Evolutionary conservation across 2,797 vertebrate species (phyloP).

Genomic region (Miichthys miiuy): DNA sequence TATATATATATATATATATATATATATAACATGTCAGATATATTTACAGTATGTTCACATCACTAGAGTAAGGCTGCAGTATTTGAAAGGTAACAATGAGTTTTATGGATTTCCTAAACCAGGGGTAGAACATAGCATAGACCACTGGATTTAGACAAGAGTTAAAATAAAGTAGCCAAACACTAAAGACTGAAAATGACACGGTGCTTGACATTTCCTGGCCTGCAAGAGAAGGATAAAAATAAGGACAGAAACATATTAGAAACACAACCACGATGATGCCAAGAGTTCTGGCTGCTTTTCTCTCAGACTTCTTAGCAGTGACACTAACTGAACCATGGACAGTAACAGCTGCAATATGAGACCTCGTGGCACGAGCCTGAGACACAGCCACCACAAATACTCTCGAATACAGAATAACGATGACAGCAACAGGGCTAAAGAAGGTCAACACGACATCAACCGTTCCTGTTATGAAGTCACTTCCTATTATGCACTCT

Average conservation of each 20-base stretch:
- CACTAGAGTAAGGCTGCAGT: slow-evolving; percentile 36
- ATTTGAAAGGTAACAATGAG: slow-evolving; percentile 45
- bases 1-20: no score
- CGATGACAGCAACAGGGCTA: slow-evolving; percentile 41
- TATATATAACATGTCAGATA: no score
- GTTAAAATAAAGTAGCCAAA: slow-evolving; percentile 7
- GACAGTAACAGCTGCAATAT: neutral
- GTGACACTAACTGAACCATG: neutral
- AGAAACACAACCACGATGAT: slow-evolving; percentile 62
- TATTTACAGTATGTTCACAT: slow-evolving; percentile 26
- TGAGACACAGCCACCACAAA: slow-evolving; percentile 57
- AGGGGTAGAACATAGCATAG: slow-evolving; percentile 56
- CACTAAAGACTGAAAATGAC: neutral
- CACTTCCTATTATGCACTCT: slow-evolving; percentile 50
- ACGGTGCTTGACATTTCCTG: neutral
- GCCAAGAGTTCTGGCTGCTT: slow-evolving; percentile 56
- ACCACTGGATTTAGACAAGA: slow-evolving; percentile 64
- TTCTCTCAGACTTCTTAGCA: slow-evolving; percentile 46
- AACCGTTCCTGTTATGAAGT: slow-evolving; percentile 2
- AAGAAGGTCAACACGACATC: slow-evolving; percentile 61
- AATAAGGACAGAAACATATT: slow-evolving; percentile 62
- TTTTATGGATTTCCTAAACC: slow-evolving; percentile 53
- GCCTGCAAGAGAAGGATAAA: slow-evolving; percentile 13
- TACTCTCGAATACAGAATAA: slow-evolving; percentile 51
- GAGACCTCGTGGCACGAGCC: slow-evolving; percentile 47